A percentile compares a stretch with the other conserved stretches of the same genome.
These are phyloP conservation scores for Pocota personata DNA, from an alignment of 2,888 invertebrate genomes.

Conservation along the genomic window DNA sequence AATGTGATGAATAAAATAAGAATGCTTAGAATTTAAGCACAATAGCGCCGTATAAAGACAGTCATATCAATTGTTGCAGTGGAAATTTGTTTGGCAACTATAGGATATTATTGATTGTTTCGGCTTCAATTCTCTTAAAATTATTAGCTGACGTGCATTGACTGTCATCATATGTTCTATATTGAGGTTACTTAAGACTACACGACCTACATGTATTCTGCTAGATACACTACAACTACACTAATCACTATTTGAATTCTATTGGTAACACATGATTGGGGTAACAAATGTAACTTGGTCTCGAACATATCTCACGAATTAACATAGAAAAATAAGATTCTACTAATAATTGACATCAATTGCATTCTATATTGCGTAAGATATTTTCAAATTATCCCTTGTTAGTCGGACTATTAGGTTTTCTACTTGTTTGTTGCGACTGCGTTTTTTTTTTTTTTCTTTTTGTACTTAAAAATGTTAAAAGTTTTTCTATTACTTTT, in stretches of 20 bases:
- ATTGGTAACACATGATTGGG: conserved; percentile 43
- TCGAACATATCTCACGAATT: conserved; percentile 36
- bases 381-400: conserved; percentile 29
- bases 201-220: conserved; percentile 5
- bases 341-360: conserved; percentile 70
- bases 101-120: not conserved
- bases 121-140: not conserved
- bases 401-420: conserved; percentile 39
- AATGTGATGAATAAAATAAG: conserved; percentile 2
- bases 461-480: conserved; percentile 50
- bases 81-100: conserved; percentile 23
- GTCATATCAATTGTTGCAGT: conserved; percentile 19
- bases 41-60: not conserved
- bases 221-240: conserved; percentile 42
- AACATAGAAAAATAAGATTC: conserved; percentile 43
- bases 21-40: not conserved
- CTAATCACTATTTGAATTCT: conserved; percentile 24
- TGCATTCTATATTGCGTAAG: conserved; percentile 43
- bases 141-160: not conserved
- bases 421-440: conserved; percentile 33
- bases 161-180: not conserved
- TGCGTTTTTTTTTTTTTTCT: conserved; percentile 10
- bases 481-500: conserved; percentile 10
- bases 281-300: conserved; percentile 61
- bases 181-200: conserved; percentile 29